Evolutionary conservation across 2,113 vertebrate genomes (phyloP).

Genomic region (Campylomormyrus tamandua): DNA sequence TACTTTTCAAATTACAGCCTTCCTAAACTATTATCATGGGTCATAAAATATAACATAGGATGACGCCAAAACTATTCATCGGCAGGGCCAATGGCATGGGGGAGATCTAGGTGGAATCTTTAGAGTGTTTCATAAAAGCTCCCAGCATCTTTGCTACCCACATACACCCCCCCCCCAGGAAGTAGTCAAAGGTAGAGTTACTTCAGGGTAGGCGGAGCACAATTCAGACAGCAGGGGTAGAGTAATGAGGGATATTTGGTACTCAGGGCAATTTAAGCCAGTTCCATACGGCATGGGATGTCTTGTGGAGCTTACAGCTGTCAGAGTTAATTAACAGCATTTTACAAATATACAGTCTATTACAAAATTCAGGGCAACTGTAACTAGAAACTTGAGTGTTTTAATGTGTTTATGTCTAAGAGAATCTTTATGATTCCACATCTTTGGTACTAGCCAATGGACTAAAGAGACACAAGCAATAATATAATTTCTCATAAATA

Average conservation of each 20-base stretch:
- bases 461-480: background rate
- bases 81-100: conserved; percentile 29
- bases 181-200: background rate
- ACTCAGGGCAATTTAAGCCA: conserved; percentile 43
- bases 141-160: background rate
- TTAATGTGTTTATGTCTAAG: background rate
- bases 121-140: background rate
- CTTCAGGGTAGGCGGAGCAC: background rate
- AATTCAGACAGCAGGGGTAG: background rate
- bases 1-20: conserved; percentile 51
- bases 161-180: background rate
- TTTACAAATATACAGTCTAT: background rate
- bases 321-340: conserved; percentile 30
- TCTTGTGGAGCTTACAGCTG: conserved; percentile 22
- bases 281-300: conserved; percentile 46
- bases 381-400: background rate
- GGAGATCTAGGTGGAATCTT: conserved; percentile 26
- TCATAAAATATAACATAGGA: conserved; percentile 38
- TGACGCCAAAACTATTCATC: conserved; percentile 35
- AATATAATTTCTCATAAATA: conserved; percentile 6
- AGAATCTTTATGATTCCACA: background rate
- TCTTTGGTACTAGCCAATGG: background rate
- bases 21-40: conserved; percentile 45
- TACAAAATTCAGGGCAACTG: conserved; percentile 33
- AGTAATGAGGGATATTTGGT: background rate